phyloP scores from a whole-genome alignment of 2,113 vertebrate genomes.

The Todiramphus chloris region DNA sequence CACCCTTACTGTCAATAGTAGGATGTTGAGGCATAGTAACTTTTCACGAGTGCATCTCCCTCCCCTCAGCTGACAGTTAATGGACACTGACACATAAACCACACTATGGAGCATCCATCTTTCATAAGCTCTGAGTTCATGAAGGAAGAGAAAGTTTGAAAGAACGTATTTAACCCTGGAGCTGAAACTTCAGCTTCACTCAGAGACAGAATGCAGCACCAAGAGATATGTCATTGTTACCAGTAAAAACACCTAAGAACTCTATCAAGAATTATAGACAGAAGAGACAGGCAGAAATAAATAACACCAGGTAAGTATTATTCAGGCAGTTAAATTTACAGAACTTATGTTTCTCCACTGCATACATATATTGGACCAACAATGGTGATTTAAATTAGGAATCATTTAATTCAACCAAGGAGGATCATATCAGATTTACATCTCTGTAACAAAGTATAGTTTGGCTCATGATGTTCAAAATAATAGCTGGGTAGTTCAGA shows the following conservation, averaged over 20 bases:
- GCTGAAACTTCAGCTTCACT: not conserved
- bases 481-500: not conserved
- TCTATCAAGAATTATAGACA: not conserved
- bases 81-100: not conserved
- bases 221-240: not conserved
- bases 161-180: too few relatives aligned
- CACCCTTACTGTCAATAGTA: not conserved
- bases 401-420: constrained; percentile 2
- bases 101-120: not conserved
- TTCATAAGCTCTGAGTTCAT: not conserved
- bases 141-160: not conserved
- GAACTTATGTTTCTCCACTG: not conserved
- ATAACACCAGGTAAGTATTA: constrained; percentile 32
- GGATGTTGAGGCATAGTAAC: not conserved
- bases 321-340: constrained; percentile 37
- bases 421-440: not conserved
- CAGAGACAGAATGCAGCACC: not conserved
- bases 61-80: not conserved
- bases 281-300: not conserved
- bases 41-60: not conserved
- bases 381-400: constrained; percentile 24
- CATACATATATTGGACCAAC: not conserved
- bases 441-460: not conserved
- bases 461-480: not conserved
- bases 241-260: not conserved